Evolutionary conservation across 2,888 invertebrate genomes (phyloP).

Genomic region (Papilio elwesi): DNA sequence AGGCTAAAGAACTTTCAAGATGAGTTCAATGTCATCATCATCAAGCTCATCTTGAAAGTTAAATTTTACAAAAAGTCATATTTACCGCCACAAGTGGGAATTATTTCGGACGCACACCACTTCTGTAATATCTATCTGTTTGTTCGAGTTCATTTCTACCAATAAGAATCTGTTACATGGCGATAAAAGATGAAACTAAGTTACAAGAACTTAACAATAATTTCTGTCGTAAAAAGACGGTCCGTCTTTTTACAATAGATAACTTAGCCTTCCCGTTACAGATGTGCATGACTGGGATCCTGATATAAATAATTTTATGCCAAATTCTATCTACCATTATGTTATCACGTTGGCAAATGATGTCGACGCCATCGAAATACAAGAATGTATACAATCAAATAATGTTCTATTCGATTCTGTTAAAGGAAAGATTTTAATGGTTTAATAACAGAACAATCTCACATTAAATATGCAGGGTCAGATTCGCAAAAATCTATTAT

Average conservation of each 20-base stretch:
- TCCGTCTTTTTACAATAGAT: not conserved
- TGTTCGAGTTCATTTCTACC: too few relatives aligned
- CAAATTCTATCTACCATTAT: not conserved
- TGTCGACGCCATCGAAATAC: not conserved
- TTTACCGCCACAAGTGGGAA: too few relatives aligned
- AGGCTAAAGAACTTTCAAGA: too few relatives aligned
- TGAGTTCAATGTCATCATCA: too few relatives aligned
- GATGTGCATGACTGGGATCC: not conserved
- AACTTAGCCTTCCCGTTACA: not conserved
- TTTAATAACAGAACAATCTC: not conserved
- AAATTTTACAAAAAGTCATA: too few relatives aligned
- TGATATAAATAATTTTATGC: slow-evolving; percentile 10
- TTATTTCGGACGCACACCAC: too few relatives aligned
- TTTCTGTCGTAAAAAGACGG: not conserved
- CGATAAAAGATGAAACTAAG: too few relatives aligned
- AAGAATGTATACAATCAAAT: not conserved
- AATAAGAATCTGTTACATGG: too few relatives aligned
- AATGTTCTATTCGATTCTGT: not conserved
- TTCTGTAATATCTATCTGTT: too few relatives aligned
- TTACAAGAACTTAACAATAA: not conserved
- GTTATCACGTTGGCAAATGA: slow-evolving; percentile 21
- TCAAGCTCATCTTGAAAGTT: too few relatives aligned
- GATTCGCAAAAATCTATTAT: too few relatives aligned
- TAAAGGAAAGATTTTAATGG: not conserved
- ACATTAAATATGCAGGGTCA: too few relatives aligned